Evolutionary conservation across 2,113 vertebrate species (phyloP), one percentile per base, ranked within the genome.

Genomic region (Echinops telfairi): DNA sequence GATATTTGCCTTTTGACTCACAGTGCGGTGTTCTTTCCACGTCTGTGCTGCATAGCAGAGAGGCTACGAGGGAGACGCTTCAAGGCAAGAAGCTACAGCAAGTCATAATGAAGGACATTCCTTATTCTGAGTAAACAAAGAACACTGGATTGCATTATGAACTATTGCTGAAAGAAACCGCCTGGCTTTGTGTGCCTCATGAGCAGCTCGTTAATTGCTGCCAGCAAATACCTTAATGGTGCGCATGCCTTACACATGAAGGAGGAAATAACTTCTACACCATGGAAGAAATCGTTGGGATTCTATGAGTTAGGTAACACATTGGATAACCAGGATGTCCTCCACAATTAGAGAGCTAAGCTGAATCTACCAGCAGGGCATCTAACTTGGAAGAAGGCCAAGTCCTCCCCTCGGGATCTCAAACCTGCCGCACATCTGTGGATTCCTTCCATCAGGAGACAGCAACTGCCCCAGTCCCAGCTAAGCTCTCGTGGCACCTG

Each of bases 201-300:
- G 97, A 98, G 93, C 96, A 97, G 95, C 93, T 98, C 98, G 97
- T 98, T 98, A 98, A 98, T 97, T 97, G 96, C 84, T 96, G 92
- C 92, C 87, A 95, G 96, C 68, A 96, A 97, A 97, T 95, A 95
- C 2, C 40, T 92, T 88, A 94, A 88, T 88, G 88, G 68, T 86
- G 47, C 40, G 91, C 89, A 79, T n/a, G 77, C 77, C 68, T 77
- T 93, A 77, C n/a, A 66, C 94, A 92, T 94, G 86, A 95, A 92
- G 58, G 84, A 31, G 73, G 88, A 93, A 87, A 87, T 86, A 90
- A 93, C 71, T 93, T 84, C 79, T 79, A 91, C 93, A 89, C 29
- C 78, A 86, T 84, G 60, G 60, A 58, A 90, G 89, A 86, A 94
- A 77, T 31, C 47, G 70, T 71, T 82, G 31, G 80, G 33, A 70